Conservation (phyloP, 1,140 invertebrate genomes). For the Campoletis sonorensis region DNA sequence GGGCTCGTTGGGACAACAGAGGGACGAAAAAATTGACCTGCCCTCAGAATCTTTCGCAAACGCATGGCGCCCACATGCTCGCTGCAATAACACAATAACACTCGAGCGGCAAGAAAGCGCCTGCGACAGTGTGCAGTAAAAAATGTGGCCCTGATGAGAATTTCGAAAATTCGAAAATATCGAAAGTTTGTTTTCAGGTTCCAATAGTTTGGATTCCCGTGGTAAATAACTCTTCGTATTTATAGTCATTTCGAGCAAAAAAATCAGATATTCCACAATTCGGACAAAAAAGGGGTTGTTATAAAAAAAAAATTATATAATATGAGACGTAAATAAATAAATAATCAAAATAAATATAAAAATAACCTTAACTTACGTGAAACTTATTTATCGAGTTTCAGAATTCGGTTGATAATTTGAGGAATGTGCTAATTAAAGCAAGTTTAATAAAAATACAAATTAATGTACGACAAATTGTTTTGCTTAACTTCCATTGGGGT, state of each 20-base stretch:
- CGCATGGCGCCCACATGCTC: conserved; percentile 30
- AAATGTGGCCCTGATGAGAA: background rate
- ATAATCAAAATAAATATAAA: too few relatives aligned
- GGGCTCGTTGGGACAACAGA: background rate
- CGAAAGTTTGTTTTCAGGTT: background rate
- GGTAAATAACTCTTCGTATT: background rate
- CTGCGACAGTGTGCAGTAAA: background rate
- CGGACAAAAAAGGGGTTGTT: too few relatives aligned
- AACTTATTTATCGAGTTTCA: too few relatives aligned
- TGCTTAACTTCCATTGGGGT: background rate
- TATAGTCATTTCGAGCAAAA: too few relatives aligned
- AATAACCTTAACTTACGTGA: too few relatives aligned
- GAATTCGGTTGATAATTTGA: too few relatives aligned
- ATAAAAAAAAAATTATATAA: too few relatives aligned
- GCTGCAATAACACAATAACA: conserved; percentile 4
- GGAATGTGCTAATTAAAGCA: background rate
- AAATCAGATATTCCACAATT: too few relatives aligned
- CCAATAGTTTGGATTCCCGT: too few relatives aligned
- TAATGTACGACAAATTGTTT: background rate
- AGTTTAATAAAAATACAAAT: background rate
- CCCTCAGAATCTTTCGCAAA: conserved; percentile 17
- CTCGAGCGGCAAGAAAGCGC: background rate
- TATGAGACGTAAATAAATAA: too few relatives aligned
- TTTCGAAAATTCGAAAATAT: background rate
- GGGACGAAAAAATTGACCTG: conserved; percentile 18